These are phyloP conservation scores for Eupsittula cactorum DNA, from an alignment of 2,113 vertebrate species.

Conservation along the genomic window DNA sequence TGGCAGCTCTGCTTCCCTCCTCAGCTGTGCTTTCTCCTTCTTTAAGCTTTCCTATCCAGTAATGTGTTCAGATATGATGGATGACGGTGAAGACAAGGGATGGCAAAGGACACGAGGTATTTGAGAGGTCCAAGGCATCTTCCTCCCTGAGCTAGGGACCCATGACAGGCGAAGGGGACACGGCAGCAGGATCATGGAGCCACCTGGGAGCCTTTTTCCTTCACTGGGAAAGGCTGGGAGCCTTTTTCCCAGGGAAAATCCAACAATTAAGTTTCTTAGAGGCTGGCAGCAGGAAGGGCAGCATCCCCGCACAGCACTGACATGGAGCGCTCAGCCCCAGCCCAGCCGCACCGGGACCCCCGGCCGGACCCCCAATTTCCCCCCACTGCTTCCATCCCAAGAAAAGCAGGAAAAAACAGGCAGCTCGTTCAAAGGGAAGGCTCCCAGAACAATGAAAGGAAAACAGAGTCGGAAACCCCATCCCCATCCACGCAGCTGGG, in stretches of 20 bases:
- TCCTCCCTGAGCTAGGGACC: neutral
- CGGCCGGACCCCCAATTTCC: neutral
- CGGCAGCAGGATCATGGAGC: neutral
- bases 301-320: neutral
- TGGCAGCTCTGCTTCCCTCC: neutral
- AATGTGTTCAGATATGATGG: accelerated
- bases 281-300: neutral
- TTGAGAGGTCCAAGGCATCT: neutral
- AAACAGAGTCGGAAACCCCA: slow-evolving; percentile 29
- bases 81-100: neutral
- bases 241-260: neutral
- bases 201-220: neutral
- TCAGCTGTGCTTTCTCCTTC: neutral
- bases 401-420: slow-evolving; percentile 63
- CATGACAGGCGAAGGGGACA: neutral
- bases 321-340: neutral
- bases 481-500: slow-evolving; percentile 1
- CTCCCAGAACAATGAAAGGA: slow-evolving; percentile 69
- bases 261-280: neutral
- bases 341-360: neutral
- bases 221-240: neutral
- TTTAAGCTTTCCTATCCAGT: neutral
- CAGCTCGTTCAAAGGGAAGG: slow-evolving; percentile 24
- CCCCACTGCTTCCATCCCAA: neutral
- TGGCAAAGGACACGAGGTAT: neutral